Conservation (phyloP, 2,113 vertebrate species). For the Cathartes aura region DNA sequence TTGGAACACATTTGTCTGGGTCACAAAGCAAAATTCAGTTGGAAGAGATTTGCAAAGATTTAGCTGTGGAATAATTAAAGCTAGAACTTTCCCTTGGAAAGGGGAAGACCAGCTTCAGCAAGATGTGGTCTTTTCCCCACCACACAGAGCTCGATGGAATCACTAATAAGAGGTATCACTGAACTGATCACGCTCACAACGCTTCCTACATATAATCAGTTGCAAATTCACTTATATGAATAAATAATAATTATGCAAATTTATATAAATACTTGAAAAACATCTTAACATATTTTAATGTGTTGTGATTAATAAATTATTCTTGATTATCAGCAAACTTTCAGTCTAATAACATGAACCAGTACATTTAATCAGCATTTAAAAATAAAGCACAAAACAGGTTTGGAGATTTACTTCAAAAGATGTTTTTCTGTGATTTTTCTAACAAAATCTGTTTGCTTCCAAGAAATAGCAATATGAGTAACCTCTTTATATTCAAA, state of each 20-base stretch:
- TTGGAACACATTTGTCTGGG: neutral
- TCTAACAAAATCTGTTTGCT: neutral
- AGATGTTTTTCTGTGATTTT: neutral
- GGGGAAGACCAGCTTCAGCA: neutral
- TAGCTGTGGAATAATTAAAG: neutral
- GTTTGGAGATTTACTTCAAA: neutral
- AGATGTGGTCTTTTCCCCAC: neutral
- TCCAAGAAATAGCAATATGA: neutral
- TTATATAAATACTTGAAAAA: neutral
- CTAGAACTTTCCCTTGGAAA: neutral
- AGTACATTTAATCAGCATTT: neutral
- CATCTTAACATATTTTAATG: neutral
- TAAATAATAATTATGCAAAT: neutral
- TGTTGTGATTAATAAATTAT: neutral
- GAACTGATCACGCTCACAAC: neutral
- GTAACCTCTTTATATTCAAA: neutral
- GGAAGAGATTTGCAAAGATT: neutral
- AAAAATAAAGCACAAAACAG: neutral
- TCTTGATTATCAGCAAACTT: conserved; percentile 2
- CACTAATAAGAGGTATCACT: neutral
- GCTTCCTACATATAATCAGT: neutral
- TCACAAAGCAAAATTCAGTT: neutral
- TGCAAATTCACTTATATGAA: neutral
- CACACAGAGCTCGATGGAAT: neutral
- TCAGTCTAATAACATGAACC: neutral